Evolutionary conservation across 2,113 vertebrate genomes (phyloP), one percentile per base, ranked within the genome.

Genomic region (Propithecus coquereli): DNA sequence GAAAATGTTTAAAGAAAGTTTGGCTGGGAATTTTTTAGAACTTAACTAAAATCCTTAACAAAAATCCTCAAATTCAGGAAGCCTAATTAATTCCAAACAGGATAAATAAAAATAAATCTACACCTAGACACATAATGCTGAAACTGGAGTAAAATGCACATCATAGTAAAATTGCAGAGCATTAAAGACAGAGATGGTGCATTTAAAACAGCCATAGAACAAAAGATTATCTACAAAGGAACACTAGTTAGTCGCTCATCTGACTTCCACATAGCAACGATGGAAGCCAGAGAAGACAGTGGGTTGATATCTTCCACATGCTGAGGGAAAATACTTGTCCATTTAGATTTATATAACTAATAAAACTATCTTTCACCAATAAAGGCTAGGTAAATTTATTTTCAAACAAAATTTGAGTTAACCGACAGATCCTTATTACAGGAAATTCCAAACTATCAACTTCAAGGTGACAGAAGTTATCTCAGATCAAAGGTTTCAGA

Each of bases 31-130:
- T 81, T 86, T 68, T 45, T 40, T 25, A 70, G 30, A 82, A 76
- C 59, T 79, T 91, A 59, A 82, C n/a, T n/a, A n/a, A n/a, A n/a
- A n/a, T n/a, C n/a, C n/a, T n/a, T n/a, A 32, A 10, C 25, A 84
- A 85, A 73, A 94, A 8, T 47, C 1, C 27, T 84, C 20, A 40
- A 88, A 65, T 71, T 79, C 2, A 77, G 25, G n/a, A 76, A 88
- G 37, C 3, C n/a, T 59, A 77, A 68, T 94, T 81, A 82, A 92
- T 88, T 71, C 68, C n/a, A 92, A 92, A 43, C 6, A 57, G 25
- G 20, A 50, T 63, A 87, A 94, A 91, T 96, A 76, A 77, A 90
- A 79, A 50, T 40, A 90, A 74, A 76, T 47, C 32, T 83, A 40
- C 1, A 73, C 22, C 22, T 80, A 94, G 50, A 66, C 25, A 50